These are phyloP conservation scores for Mamestra brassicae DNA, from an alignment of 2,888 invertebrate species.

Conservation along the genomic window DNA sequence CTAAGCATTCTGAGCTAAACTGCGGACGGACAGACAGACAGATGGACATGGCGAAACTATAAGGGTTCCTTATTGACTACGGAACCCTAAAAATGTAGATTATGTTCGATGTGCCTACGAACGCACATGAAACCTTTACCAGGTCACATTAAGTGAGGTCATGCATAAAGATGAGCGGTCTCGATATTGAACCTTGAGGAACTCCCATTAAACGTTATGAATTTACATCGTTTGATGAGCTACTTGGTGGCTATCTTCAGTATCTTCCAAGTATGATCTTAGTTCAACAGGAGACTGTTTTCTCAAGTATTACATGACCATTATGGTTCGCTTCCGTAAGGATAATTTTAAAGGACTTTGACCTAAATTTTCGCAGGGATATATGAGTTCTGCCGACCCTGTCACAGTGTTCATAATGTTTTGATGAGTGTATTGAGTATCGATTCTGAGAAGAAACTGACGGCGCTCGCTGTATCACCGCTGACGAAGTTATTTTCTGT, in stretches of 20 bases:
- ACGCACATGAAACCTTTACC: background rate
- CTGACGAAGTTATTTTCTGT: constrained; percentile 91
- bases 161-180: constrained; percentile 9
- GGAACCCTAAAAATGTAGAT: background rate
- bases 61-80: no score
- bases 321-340: background rate
- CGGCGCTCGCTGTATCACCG: constrained; percentile 85
- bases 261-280: constrained; percentile 31
- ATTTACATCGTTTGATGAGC: constrained; percentile 4
- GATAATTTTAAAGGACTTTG: constrained; percentile 17
- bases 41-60: no score
- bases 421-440: constrained; percentile 74
- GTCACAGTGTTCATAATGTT: constrained; percentile 53
- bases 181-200: constrained; percentile 27
- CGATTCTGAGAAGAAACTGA: constrained; percentile 87
- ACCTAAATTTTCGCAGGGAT: constrained; percentile 40
- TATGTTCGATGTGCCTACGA: constrained; percentile 15
- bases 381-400: background rate
- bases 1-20: no score
- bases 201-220: constrained; percentile 26
- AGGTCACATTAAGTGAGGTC: background rate
- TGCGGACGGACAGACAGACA: no score
- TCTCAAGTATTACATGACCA: background rate
- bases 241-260: constrained; percentile 21
- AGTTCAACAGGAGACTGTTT: background rate